Evolutionary conservation across 2,797 vertebrate species (phyloP).

Genomic region (Phyllotis vaccarum): DNA sequence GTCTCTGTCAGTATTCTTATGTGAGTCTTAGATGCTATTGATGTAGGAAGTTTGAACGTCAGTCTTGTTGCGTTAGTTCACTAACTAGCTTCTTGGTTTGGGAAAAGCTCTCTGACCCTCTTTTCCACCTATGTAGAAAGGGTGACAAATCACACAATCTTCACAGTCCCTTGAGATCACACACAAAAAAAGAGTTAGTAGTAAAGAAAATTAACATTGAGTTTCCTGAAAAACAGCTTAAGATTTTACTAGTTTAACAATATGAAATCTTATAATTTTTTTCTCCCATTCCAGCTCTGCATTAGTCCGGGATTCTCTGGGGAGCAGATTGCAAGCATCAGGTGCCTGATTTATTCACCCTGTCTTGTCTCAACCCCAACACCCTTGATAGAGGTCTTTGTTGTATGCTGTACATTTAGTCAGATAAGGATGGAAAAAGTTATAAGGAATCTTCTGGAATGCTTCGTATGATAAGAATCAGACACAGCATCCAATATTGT

Average conservation of each 20-base stretch:
- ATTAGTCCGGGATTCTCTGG: background rate
- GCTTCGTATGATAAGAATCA: background rate
- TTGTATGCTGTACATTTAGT: background rate
- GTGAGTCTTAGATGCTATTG: conserved; percentile 30
- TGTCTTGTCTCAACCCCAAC: no score
- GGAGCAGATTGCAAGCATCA: background rate
- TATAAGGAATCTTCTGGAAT: background rate
- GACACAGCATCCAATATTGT: background rate
- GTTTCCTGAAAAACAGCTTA: background rate
- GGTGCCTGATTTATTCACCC: background rate
- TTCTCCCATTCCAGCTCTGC: background rate
- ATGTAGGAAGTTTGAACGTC: background rate
- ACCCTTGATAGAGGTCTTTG: background rate
- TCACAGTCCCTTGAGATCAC: background rate
- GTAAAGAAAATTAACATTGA: background rate
- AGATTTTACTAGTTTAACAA: conserved; percentile 5
- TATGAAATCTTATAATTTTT: background rate
- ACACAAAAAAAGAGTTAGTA: background rate
- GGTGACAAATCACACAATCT: background rate
- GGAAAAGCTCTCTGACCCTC: background rate
- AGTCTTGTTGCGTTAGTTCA: background rate
- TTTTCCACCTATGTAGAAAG: background rate
- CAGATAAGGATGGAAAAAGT: background rate
- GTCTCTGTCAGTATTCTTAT: background rate
- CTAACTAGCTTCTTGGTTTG: background rate